Base-by-base conservation (phyloP, 2,888 invertebrate species). In the Aphodius sticticus region DNA sequence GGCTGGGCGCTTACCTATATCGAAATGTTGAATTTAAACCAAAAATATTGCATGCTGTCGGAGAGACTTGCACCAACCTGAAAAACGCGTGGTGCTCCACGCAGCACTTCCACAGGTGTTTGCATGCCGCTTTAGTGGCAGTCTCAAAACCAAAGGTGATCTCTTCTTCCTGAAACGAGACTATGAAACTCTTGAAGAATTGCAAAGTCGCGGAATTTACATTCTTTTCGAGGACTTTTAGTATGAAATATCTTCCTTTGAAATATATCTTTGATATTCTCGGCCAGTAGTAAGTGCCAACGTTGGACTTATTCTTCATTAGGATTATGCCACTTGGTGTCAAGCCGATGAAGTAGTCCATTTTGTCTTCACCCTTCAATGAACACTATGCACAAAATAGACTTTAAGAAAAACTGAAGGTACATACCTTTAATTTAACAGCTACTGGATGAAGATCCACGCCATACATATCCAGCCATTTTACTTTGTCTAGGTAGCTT, bases 381-480 rank as follows among this genome's bases (percentile, higher is more conserved):
- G 69, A 16, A 75, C 53, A 53, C 37, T 7, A 76, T 37, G 36
- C 76, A 26, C n/a, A 70, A n/a, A 53, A 14, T 74, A 69, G 74
- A 74, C 38, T 70, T 69, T 76, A 14, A 26, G 14, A 70, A n/a
- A 38, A 7, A 37, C 70, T 69, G 6, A 77, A 76, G 37, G 78
- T 16, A 70, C 78, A 15, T 70, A 77, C 78, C 75, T 82, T 53
- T 69, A 70, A 36, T 81, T 86, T 92, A 91, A 97, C 97, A 94
- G 97, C 90, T 81, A 98, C 98, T 77, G 97, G 97, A 91, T 99
- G 98, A 85, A 98, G 92, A 91, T 99, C 98, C 76, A 98, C 98
- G 77, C 99, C 99, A 88, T 98, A 99, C 96, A 98, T 97, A 89
- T 99, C 98, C 86, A 98, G 92, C 98, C 98, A 98, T 92, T 98